Base-by-base conservation (phyloP, 2,797 vertebrate species). In the Petrocephalus sullivani region DNA sequence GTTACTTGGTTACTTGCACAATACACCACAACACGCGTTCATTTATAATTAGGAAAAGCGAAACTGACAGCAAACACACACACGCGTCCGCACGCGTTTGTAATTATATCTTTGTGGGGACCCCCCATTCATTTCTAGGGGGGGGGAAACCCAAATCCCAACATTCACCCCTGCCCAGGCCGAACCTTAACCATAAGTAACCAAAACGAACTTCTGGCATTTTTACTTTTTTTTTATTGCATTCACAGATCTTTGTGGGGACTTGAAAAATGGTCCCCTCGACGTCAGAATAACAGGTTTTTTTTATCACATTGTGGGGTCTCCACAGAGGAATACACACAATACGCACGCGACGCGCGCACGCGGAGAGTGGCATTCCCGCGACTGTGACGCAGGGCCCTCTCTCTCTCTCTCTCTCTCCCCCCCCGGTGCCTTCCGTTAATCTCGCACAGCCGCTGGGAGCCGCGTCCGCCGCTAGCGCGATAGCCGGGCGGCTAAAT, bases 371-470 rank as follows among this genome's bases (percentile, higher is more conserved):
- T 16, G 84, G 10, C 53, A n/a, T 37, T 21, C 56, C 28, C 33
- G 23, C 53, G 37, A 16, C 19, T 46, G 37, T 78, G 54, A 37
- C 21, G 51, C 56, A 28, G 49, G 54, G 53, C 37, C 3, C 37
- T 1, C 37, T 41, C 37, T 64, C 85, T 37, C 64, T 28, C 64
- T 14, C 49, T 7, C 4, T 4, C 23, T 61, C 57, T 60, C 60
- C 23, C 87, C 89, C 51, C 83, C 46, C 85, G 23, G 78, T 75
- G 75, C 49, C 85, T 58, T 86, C 54, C 61, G 37, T 78, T 81
- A 88, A 90, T 89, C 85, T 89, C 51, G 10, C 7, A 10, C 90
- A 92, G 90, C 89, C 86, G 21, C 84, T 51, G 67, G 58, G 85
- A 87, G 85, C 84, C 86, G 88, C 53, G 87, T 88, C 49, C 53